Percentiles rank a stretch among this genome's conserved stretches.
These are phyloP conservation scores for Actinia equina DNA, from an alignment of 64 coral and sea anemone genomes.

Conservation along the genomic window DNA sequence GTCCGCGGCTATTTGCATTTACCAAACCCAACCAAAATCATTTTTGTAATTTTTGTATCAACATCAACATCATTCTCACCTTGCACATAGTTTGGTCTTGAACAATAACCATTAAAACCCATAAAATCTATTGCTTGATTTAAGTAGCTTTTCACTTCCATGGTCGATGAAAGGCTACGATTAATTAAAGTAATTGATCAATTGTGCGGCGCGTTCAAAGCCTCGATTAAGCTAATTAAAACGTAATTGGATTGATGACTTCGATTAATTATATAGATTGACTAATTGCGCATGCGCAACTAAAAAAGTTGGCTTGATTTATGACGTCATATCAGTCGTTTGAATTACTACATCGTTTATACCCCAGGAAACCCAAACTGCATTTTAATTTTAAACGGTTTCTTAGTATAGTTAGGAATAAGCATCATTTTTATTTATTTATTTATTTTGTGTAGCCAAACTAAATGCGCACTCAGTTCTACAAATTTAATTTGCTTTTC, in stretches of 20 bases:
- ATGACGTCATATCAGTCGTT: not conserved
- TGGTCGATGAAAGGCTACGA: not conserved
- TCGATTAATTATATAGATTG: too few species aligned
- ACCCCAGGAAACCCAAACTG: not conserved
- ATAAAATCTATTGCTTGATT: not conserved
- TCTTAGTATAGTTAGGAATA: too few species aligned
- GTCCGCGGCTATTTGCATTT: not conserved
- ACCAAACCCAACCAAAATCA: not conserved
- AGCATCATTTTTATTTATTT: too few species aligned
- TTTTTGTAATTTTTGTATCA: not conserved
- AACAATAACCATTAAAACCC: not conserved
- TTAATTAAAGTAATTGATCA: not conserved
- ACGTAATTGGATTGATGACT: not conserved
- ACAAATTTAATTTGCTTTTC: too few species aligned
- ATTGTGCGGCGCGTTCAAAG: not conserved
- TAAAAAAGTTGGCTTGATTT: not conserved
- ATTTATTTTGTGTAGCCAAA: too few species aligned
- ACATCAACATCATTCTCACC: not conserved
- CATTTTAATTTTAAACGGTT: too few species aligned
- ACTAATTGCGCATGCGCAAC: not conserved
- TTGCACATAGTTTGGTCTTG: conserved; percentile 1
- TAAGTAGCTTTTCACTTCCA: not conserved
- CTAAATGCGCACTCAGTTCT: too few species aligned
- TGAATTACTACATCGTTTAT: not conserved
- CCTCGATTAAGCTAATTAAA: not conserved